Base-by-base conservation (phyloP, 2,888 invertebrate species). In the Mesochorus sp. region DNA sequence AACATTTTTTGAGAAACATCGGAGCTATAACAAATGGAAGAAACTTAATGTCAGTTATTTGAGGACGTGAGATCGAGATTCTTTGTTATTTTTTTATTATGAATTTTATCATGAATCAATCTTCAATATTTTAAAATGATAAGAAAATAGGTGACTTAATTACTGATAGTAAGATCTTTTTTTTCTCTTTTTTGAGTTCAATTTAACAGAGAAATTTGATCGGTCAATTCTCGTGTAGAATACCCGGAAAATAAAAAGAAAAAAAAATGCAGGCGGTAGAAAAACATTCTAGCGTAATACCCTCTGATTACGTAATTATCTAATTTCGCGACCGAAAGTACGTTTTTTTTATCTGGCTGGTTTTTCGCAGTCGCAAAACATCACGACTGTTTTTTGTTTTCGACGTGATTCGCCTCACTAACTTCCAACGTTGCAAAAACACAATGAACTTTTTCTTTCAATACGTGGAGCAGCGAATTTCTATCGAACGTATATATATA, bases 1-100 rank as follows among this genome's bases (percentile, higher is more conserved):
- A 31, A 14, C 31, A 49, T 26, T 14, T 8, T 26, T 24, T 8
- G n/a, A 39, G 12, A 47, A 61, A 24, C 34, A 83, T 82, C 79
- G n/a, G n/a, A 80, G 71, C 80, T 83, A 81, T 85, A 83, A 86
- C 85, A 82, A 79, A 66, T 81, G 80, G 62, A 77, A 79, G 76
- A 78, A 80, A 81, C 66, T 76, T 80, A 67, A 59, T 39, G 17
- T 39, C 31, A 49, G 59, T 68, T 10, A n/a, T 5, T 14, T 1
- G 5, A 26, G 12, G 37, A 12, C 37, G 8, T 17, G 28, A 19
- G 47, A 28, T 42, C n/a, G 39, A 8, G 14, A 14, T 34, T 19
- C n/a, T n/a, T n/a, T n/a, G n/a, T n/a, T n/a, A n/a, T n/a, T n/a
- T n/a, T n/a, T n/a, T n/a, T n/a, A n/a, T n/a, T n/a, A n/a, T n/a